A percentile compares a stretch with the other conserved stretches of the same genome.
Evolutionary conservation across 2,888 invertebrate genomes (phyloP).

Genomic region (Nomada ferruginata): DNA sequence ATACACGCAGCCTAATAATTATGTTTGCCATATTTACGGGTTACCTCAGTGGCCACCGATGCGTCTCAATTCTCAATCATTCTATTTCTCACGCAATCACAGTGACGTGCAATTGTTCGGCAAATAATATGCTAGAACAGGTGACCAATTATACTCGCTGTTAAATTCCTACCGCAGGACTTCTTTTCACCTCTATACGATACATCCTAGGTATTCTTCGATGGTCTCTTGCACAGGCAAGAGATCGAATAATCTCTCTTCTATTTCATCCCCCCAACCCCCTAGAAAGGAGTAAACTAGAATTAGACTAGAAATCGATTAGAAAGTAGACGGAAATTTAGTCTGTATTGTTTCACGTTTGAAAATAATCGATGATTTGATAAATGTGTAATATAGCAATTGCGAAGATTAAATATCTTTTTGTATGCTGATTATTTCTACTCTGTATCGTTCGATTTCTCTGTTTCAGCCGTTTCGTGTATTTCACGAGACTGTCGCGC

Average conservation of each 20-base stretch:
- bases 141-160: no score
- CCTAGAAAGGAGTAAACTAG: background rate
- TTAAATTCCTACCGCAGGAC: no score
- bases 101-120: no score
- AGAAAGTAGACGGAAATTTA: conserved; percentile 4
- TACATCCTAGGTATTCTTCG: conserved; percentile 24
- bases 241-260: conserved; percentile 28
- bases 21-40: no score
- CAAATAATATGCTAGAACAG: no score
- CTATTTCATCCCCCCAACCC: background rate
- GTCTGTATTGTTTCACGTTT: background rate
- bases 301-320: conserved; percentile 22
- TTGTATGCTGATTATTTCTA: background rate
- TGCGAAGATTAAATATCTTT: background rate
- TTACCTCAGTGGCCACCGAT: no score
- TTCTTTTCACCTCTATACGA: background rate
- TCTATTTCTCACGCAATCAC: no score
- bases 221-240: conserved; percentile 17
- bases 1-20: no score
- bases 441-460: conserved; percentile 8
- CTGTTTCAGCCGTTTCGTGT: conserved; percentile 11
- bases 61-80: no score
- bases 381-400: background rate
- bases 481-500: conserved; percentile 77
- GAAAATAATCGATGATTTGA: background rate